Conservation (phyloP, 2,113 vertebrate genomes). For the Etheostoma spectabile region DNA sequence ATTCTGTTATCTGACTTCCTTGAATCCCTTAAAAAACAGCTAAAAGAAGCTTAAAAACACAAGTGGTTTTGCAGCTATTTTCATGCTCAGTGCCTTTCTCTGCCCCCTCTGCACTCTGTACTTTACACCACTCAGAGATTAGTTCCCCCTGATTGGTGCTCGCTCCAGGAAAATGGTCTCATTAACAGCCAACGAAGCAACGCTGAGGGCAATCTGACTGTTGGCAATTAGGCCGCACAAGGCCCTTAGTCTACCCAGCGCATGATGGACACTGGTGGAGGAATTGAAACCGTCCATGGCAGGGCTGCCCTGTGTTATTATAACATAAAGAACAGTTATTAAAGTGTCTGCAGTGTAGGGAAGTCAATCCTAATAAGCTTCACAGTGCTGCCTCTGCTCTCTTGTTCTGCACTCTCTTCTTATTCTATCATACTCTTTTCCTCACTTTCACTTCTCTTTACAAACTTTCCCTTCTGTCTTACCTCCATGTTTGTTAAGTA, state of each 20-base stretch:
- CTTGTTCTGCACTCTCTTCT: constrained; percentile 30
- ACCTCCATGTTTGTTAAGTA: neutral
- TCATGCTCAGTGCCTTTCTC: constrained; percentile 53
- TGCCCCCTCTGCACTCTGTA: constrained; percentile 66
- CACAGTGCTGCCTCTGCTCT: constrained; percentile 76
- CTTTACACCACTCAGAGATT: constrained; percentile 81
- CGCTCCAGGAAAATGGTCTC: constrained; percentile 83
- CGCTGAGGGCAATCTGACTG: constrained; percentile 80
- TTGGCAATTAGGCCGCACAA: constrained; percentile 82
- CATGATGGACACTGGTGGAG: constrained; percentile 83
- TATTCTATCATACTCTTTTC: constrained; percentile 17
- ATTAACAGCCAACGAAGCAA: constrained; percentile 83
- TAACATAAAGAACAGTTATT: constrained; percentile 89
- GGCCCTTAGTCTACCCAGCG: constrained; percentile 81
- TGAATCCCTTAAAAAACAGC: constrained; percentile 33
- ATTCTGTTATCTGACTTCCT: constrained; percentile 34
- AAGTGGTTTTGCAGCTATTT: constrained; percentile 56
- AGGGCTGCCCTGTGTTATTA: constrained; percentile 86
- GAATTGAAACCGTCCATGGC: constrained; percentile 86
- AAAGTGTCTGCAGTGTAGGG: constrained; percentile 87
- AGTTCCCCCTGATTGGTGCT: constrained; percentile 80
- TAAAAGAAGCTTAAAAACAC: constrained; percentile 18
- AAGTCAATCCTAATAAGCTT: constrained; percentile 90
- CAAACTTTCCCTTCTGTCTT: constrained; percentile 33
- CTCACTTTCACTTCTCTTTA: constrained; percentile 10